A percentile compares a stretch with the other conserved stretches of the same genome.
Conservation (phyloP, 2,113 vertebrate genomes). For the Spermophilus dauricus region DNA sequence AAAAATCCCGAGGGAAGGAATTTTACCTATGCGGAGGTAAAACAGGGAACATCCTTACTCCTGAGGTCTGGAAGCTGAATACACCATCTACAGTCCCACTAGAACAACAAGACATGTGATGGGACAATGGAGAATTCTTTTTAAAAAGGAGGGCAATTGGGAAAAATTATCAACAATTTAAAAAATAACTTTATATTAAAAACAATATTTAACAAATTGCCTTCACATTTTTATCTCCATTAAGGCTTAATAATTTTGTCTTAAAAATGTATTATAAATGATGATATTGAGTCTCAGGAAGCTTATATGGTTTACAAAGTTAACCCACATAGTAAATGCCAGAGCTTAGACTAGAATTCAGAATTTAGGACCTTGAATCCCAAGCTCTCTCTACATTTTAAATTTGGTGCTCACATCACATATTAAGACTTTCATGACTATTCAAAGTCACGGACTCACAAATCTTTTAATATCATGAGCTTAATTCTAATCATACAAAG, state of each 20-base stretch:
- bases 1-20: background rate
- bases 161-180: background rate
- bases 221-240: background rate
- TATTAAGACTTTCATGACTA: background rate
- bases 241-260: background rate
- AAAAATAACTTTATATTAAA: background rate
- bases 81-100: background rate
- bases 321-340: background rate
- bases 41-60: background rate
- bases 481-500: constrained; percentile 45
- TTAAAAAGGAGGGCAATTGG: background rate
- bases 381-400: background rate
- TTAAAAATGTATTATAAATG: background rate
- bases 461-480: constrained; percentile 40
- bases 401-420: background rate
- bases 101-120: background rate
- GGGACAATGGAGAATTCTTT: background rate
- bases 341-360: background rate
- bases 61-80: background rate
- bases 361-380: background rate
- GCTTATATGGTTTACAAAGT: background rate
- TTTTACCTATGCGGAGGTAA: background rate
- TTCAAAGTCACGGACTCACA: constrained; percentile 43
- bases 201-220: background rate
- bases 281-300: background rate